phyloP scores from a whole-genome alignment of 2,797 vertebrate genomes.

The Hybognathus amarus region DNA sequence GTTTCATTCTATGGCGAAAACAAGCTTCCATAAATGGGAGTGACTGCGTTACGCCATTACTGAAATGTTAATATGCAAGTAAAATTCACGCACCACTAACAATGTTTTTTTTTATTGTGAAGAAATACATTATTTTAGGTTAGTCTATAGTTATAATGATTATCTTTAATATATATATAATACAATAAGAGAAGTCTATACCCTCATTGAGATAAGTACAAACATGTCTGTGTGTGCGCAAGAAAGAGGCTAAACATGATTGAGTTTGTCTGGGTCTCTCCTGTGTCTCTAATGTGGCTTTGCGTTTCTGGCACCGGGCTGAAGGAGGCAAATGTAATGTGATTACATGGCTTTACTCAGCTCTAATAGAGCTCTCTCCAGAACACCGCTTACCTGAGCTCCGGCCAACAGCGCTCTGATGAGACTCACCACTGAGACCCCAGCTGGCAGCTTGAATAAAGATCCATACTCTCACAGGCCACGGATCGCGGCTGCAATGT shows the following conservation, averaged over 20 bases:
- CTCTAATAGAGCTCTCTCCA: slow-evolving; percentile 30
- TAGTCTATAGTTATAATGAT: background rate
- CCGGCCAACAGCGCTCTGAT: background rate
- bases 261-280: slow-evolving; percentile 22
- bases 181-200: background rate
- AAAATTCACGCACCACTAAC: no score
- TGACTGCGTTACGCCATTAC: background rate
- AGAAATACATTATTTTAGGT: background rate
- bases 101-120: no score
- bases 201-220: background rate
- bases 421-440: slow-evolving; percentile 16
- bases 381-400: slow-evolving; percentile 16
- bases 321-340: slow-evolving; percentile 36
- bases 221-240: background rate
- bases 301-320: slow-evolving; percentile 21
- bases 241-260: slow-evolving; percentile 8
- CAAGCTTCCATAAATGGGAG: no score
- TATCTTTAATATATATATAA: background rate
- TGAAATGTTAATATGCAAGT: no score
- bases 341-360: slow-evolving; percentile 41
- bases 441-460: slow-evolving; percentile 21
- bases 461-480: slow-evolving; percentile 1
- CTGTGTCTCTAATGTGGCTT: slow-evolving; percentile 22
- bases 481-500: background rate
- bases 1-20: no score